Evolutionary conservation across 2,113 vertebrate species (phyloP).

Genomic region (Sebastes schlegelii): DNA sequence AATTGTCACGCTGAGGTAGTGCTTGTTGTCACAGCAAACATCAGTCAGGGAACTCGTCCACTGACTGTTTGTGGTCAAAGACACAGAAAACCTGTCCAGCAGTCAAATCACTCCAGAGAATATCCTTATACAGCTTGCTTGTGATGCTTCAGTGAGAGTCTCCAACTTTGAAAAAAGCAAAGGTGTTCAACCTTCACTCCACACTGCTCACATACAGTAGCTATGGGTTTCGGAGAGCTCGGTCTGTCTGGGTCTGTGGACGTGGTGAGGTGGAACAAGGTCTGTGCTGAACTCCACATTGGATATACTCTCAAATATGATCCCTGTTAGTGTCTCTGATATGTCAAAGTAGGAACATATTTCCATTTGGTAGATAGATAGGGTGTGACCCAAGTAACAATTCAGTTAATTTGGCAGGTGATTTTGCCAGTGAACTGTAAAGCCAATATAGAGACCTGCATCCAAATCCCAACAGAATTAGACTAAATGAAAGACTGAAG

Average conservation of each 20-base stretch:
- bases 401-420: background rate
- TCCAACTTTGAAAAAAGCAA: background rate
- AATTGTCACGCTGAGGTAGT: background rate
- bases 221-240: background rate
- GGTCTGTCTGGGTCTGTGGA: background rate
- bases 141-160: background rate
- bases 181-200: background rate
- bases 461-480: background rate
- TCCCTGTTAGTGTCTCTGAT: background rate
- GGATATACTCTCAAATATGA: background rate
- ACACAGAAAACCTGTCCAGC: conserved; percentile 5
- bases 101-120: background rate
- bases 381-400: background rate
- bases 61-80: conserved; percentile 2
- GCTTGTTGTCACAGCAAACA: conserved; percentile 9
- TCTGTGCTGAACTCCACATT: background rate
- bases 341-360: background rate
- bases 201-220: background rate
- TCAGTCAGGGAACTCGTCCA: background rate
- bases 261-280: background rate
- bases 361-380: background rate
- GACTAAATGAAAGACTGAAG: no score
- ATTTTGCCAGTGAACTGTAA: background rate
- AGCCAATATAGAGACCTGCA: no score
- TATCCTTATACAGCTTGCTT: conserved; percentile 13